phyloP scores from a whole-genome alignment of 2,797 vertebrate species.

The Chaunax sp. region DNA sequence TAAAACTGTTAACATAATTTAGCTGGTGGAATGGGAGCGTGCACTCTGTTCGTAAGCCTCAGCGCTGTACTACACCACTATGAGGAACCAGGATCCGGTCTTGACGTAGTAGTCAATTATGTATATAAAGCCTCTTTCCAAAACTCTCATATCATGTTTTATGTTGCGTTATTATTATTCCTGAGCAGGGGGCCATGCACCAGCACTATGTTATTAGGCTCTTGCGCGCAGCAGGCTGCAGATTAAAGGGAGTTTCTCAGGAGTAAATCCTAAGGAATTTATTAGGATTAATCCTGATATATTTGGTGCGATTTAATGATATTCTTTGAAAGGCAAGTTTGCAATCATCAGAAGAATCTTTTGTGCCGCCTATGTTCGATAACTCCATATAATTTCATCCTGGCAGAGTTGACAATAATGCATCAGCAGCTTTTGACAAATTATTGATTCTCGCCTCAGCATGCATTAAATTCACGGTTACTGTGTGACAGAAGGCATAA shows the following conservation, averaged over 20 bases:
- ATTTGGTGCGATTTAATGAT: constrained; percentile 51
- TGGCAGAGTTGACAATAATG: constrained; percentile 56
- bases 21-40: background rate
- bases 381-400: constrained; percentile 47
- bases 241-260: constrained; percentile 16
- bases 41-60: rapidly evolving
- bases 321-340: constrained; percentile 36
- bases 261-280: constrained; percentile 37
- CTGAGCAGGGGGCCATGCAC: background rate
- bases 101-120: background rate
- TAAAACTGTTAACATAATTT: constrained; percentile 6
- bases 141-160: background rate
- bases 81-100: background rate
- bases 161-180: constrained; percentile 1
- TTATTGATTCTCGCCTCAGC: constrained; percentile 65
- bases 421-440: constrained; percentile 71
- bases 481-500: constrained; percentile 67
- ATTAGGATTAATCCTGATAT: constrained; percentile 41
- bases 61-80: background rate
- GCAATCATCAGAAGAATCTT: constrained; percentile 37
- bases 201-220: constrained; percentile 7
- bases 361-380: constrained; percentile 39
- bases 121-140: background rate
- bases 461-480: constrained; percentile 67
- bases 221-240: constrained; percentile 8